phyloP scores from a whole-genome alignment of 35 echinoderm and acorn worm species.

The Ophiothrix spiculata region DNA sequence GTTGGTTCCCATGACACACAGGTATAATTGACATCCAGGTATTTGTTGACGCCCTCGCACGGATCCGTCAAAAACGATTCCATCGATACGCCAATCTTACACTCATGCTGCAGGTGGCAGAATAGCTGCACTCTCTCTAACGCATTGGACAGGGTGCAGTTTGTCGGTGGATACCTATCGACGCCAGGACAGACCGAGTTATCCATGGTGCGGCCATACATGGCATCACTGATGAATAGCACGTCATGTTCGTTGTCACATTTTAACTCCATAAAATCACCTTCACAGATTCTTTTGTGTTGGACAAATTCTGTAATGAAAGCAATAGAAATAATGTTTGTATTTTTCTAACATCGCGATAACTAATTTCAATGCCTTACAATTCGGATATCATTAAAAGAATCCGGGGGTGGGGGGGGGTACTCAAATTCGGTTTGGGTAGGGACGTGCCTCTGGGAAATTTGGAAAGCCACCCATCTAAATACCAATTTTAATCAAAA shows the following conservation, averaged over 20 bases:
- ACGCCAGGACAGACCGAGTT: slow-evolving; percentile 60
- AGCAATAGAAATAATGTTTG: neutral
- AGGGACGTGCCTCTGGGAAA: too few species aligned
- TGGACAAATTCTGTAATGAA: slow-evolving; percentile 51
- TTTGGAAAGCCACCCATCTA: too few species aligned
- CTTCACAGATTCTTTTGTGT: slow-evolving; percentile 64
- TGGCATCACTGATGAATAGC: slow-evolving; percentile 55
- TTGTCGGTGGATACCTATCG: slow-evolving; percentile 28
- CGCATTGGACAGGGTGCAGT: slow-evolving; percentile 50
- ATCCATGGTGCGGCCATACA: slow-evolving; percentile 70
- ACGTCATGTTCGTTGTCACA: slow-evolving; percentile 46
- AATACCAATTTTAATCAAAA: too few species aligned
- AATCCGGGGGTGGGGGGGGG: too few species aligned
- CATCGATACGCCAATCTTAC: slow-evolving; percentile 61
- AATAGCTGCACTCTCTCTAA: slow-evolving; percentile 51
- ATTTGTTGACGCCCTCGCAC: slow-evolving; percentile 64
- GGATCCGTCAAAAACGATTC: slow-evolving; percentile 57
- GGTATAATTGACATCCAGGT: slow-evolving; percentile 82
- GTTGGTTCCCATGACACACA: slow-evolving; percentile 57
- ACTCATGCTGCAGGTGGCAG: slow-evolving; percentile 73
- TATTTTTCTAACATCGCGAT: too few species aligned
- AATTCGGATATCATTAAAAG: too few species aligned
- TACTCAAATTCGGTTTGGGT: too few species aligned
- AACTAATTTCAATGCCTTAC: too few species aligned
- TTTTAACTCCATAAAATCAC: slow-evolving; percentile 65